Evolutionary conservation across 2,113 vertebrate species (phyloP), one percentile per base, ranked within the genome.

Genomic region (Cyprinodon variegatus): DNA sequence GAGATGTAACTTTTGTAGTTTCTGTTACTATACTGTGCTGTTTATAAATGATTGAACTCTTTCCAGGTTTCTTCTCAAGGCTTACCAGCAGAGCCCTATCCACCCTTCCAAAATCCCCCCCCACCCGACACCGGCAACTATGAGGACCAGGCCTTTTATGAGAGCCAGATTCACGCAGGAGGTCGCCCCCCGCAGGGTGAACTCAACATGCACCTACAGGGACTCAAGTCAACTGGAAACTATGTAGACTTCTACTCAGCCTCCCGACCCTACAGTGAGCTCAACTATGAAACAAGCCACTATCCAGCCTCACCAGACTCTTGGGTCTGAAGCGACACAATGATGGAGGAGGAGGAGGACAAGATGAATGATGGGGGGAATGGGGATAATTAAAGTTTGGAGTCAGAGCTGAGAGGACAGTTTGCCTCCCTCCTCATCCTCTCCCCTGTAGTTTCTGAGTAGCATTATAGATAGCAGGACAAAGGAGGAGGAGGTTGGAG

Each of bases 191-290:
- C 91, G 0, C 96, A 97, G 62, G 94, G 96, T 72, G 98, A 99
- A 76, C 96, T 97, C 91, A 97, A 96, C 94, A 98, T 99, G 97
- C 97, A 99, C 92, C 96, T 99, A 92, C 88, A 90, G 87, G 98
- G 98, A 91, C 96, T 99, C 91, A 99, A 99, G 94, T 99, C 98
- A 94, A 99, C 98, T 0, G 98, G 98, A 91, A 99, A 99, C 94
- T 99, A 99, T 1, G 98, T 99, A 76, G 98, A 99, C 95, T 99
- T 99, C 96, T 99, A 99, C 92, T 99, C 98, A 8, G 98, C 98
- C 45, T 97, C 98, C 62, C 96, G 98, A 83, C 98, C 98, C 89
- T 99, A 99, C 95, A 99, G 98, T 70, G 98, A 99, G 97, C 97
- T 99, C 93, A 99, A 99, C 95, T 99, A 99, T 72, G 98, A 99